Evolutionary conservation across 2,113 vertebrate species (phyloP), one percentile per base, ranked within the genome.

Genomic region (Campylomormyrus tamandua): DNA sequence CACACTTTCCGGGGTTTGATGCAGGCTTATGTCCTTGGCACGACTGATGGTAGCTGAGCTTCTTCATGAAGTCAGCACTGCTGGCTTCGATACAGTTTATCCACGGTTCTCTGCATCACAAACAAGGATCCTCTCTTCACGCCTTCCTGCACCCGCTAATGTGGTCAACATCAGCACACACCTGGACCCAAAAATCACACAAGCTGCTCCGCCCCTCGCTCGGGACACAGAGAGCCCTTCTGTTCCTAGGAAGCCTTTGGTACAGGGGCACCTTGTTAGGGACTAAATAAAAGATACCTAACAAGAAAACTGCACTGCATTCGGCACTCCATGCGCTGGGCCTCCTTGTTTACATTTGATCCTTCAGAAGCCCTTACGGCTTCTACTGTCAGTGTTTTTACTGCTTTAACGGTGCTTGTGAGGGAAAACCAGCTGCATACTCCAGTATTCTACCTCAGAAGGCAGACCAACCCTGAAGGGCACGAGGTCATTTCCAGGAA

Each of bases 191-290:
- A 45, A 66, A 58, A 58, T 56, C 56, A 45, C 87, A 88, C 19
- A 45, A 46, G 7, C 50, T 35, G 27, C 86, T 31, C n/a, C 42
- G 21, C 42, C 90, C 88, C 89, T 3, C 45, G 92, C 56, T 46
- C 31, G 46, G 89, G 88, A 87, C 31, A 89, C 93, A 95, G 91
- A 94, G 92, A 83, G 56, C 50, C 39, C 89, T 50, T 92, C 93
- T 95, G 94, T 95, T 94, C 83, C 56, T 88, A 74, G 83, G 10
- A 9, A 90, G 83, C 90, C 88, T 62, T 3, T 52, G 89, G 87
- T 83, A 31, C 49, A 80, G 88, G 53, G 87, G 70, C 89, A 94
- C 91, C 91, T 94, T 94, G 88, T 92, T 87, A 35, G 49, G 90
- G 62, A 49, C 77, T 87, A 91, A 90, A 91, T 70, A 89, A 85